Conservation (phyloP, 2,113 vertebrate species). For the Holacanthus passer region DNA sequence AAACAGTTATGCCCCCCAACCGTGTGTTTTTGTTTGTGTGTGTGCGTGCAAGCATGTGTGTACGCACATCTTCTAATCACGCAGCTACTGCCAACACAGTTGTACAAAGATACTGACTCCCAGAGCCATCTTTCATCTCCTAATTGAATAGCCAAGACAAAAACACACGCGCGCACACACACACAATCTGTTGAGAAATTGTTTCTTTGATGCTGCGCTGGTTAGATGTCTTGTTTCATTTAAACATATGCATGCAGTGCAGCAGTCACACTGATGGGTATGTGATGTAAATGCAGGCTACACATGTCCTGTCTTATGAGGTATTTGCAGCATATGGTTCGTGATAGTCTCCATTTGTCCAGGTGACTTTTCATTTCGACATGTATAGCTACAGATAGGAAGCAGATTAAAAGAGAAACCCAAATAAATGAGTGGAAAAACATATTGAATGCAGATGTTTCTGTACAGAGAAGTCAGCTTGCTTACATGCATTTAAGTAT, state of each 20-base stretch:
- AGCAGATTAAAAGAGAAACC: neutral
- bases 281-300: slow-evolving; percentile 24
- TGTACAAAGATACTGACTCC: slow-evolving; percentile 51
- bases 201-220: slow-evolving; percentile 52
- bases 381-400: neutral
- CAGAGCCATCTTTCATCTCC: slow-evolving; percentile 65
- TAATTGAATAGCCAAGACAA: slow-evolving; percentile 67
- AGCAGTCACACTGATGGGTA: slow-evolving; percentile 9
- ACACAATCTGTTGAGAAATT: slow-evolving; percentile 47
- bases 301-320: neutral
- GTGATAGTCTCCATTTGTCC: slow-evolving; percentile 23
- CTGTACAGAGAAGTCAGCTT: neutral
- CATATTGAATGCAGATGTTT: neutral
- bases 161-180: slow-evolving; percentile 22
- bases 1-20: slow-evolving; percentile 54
- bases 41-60: neutral
- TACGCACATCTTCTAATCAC: slow-evolving; percentile 32
- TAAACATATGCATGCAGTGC: slow-evolving; percentile 14
- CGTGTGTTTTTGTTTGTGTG: slow-evolving; percentile 28
- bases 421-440: neutral
- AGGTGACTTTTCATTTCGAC: neutral
- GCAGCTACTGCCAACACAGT: slow-evolving; percentile 38
- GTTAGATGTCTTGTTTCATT: slow-evolving; percentile 53
- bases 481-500: neutral
- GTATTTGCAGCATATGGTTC: slow-evolving; percentile 7